phyloP scores from a whole-genome alignment of 2,113 vertebrate species.

The Haliaeetus leucogaster region DNA sequence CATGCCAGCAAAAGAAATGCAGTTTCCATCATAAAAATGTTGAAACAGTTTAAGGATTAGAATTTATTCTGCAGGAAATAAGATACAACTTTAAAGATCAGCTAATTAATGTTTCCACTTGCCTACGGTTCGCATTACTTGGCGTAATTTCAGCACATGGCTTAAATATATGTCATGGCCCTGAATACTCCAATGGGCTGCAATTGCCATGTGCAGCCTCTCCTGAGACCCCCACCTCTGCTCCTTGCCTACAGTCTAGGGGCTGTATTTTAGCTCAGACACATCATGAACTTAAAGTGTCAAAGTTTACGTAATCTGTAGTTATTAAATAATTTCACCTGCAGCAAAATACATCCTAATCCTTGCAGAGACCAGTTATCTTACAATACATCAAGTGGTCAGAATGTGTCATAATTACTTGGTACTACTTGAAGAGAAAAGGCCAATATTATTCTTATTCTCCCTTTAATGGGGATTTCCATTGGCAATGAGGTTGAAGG shows the following conservation, averaged over 20 bases:
- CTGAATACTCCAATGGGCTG: not conserved
- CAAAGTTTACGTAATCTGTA: not conserved
- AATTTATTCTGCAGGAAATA: not conserved
- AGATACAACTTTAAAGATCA: not conserved
- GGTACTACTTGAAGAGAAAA: not conserved
- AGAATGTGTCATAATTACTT: not conserved
- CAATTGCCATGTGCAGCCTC: not conserved
- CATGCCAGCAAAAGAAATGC: not conserved
- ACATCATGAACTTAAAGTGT: not conserved
- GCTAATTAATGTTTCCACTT: not conserved
- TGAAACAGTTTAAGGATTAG: not conserved
- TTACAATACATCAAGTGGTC: not conserved
- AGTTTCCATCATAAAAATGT: not conserved
- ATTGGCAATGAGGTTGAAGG: not conserved
- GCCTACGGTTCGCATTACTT: not conserved
- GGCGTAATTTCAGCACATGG: not conserved
- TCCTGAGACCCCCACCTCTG: not conserved
- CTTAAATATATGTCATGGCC: not conserved
- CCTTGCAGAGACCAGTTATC: not conserved
- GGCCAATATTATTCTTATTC: not conserved
- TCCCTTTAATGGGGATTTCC: not conserved
- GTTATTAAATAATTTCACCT: not conserved
- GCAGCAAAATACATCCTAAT: not conserved
- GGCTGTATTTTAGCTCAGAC: not conserved
- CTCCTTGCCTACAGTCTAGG: accelerated